A percentile compares a stretch with the other conserved stretches of the same genome.
Conservation (phyloP, 2,113 vertebrate species). For the Chionodraco myersi region DNA sequence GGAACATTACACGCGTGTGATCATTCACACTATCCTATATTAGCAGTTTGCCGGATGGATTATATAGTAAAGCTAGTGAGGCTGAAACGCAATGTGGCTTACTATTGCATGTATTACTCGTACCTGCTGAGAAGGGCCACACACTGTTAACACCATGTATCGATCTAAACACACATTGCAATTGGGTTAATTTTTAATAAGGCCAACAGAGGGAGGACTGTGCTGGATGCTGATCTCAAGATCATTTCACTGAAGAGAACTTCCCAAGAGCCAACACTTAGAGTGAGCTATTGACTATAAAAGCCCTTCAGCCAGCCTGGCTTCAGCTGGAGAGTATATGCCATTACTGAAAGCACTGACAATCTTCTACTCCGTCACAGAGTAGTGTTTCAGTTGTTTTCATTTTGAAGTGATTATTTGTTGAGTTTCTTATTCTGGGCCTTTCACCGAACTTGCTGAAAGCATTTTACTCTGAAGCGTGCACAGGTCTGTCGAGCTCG, state of each 20-base stretch:
- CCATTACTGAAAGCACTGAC: conserved; percentile 66
- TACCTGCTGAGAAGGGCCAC: conserved; percentile 46
- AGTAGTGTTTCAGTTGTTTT: conserved; percentile 48
- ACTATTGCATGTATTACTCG: conserved; percentile 65
- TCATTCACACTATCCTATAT: conserved; percentile 39
- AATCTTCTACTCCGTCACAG: conserved; percentile 47
- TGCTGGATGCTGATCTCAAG: conserved; percentile 48
- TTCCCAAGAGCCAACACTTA: conserved; percentile 51
- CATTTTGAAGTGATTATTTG: conserved; percentile 47
- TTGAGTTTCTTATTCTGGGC: conserved; percentile 20
- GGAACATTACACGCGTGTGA: conserved; percentile 58
- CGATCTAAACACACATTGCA: conserved; percentile 57
- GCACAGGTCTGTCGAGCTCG: conserved; percentile 11
- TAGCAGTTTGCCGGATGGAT: conserved; percentile 40
- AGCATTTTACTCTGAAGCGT: conserved; percentile 29
- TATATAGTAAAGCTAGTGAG: conserved; percentile 38
- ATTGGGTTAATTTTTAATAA: conserved; percentile 76
- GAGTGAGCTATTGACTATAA: conserved; percentile 63
- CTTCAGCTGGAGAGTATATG: conserved; percentile 49
- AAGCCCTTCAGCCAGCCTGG: conserved; percentile 44
- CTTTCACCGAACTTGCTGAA: conserved; percentile 22
- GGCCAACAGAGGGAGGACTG: conserved; percentile 34
- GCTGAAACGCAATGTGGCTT: conserved; percentile 38
- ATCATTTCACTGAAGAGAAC: conserved; percentile 61
- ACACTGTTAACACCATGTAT: conserved; percentile 65